Evolutionary conservation across 1,140 invertebrate genomes (phyloP), one percentile per base, ranked within the genome.

Genomic region (Drosophila pseudoobscura): DNA sequence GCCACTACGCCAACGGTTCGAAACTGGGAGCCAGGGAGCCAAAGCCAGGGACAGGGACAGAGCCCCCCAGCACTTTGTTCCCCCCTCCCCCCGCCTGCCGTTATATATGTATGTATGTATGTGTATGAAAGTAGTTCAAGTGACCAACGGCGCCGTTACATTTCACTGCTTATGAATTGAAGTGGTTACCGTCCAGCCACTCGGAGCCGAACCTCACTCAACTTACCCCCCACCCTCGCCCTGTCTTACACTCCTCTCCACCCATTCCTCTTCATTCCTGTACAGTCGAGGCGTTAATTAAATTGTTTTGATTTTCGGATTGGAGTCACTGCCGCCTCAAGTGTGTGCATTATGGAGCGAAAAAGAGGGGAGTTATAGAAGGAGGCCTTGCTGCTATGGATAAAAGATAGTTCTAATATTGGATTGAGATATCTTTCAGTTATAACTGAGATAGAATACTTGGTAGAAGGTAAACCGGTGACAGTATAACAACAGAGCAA

Each of bases 121-220:
- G 35, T 15, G 71, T 58, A 69, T 51, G 76, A 83, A 83, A 84
- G 79, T 83, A 83, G 79, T 83, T 83, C 79, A 83, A 83, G 75
- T 83, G 75, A 66, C 80, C 80, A 79, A 75, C 64, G 75, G 75
- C 80, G 80, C 80, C 80, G 75, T 79, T 84, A 83, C 80, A 83
- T 84, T 79, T 83, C 80, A 75, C 65, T 83, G 79, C 57, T 75
- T 78, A 59, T 58, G 63, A 82, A 78, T 31, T 83, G 63, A 65
- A 78, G 74, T 78, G 63, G 57, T 29, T 11, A 35, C 35, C n/a
- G 17, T 9, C 13, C 64, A 49, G 53, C 26, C 70, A 50, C 65
- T 61, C 11, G 35, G 35, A 39, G 35, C 11, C 11, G 11, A 39
- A 39, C 0, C 11, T 39, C 35, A 39, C 11, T 39, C 3, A 13